phyloP scores from a whole-genome alignment of 1,140 invertebrate genomes.

The Phthorimaea operculella region DNA sequence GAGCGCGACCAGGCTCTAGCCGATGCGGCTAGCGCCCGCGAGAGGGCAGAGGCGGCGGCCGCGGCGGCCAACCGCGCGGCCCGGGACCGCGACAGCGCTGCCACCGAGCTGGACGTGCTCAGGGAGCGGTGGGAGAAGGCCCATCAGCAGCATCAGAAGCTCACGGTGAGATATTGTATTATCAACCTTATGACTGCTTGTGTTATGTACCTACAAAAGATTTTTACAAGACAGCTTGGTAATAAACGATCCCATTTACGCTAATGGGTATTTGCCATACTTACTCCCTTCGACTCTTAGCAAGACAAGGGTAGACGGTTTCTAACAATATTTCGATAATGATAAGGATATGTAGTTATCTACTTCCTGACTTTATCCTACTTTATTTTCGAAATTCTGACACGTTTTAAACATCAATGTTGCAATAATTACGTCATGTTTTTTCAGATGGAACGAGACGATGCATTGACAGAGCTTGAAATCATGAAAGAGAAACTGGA shows the following conservation, averaged over 20 bases:
- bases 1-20: slow-evolving; percentile 84
- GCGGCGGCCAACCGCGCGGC: slow-evolving; percentile 84
- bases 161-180: slow-evolving; percentile 71
- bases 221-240: no score
- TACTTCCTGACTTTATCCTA: no score
- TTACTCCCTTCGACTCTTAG: no score
- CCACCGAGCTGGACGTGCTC: slow-evolving; percentile 86
- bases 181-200: no score
- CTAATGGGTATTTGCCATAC: no score
- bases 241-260: no score
- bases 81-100: slow-evolving; percentile 83
- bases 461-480: slow-evolving; percentile 85
- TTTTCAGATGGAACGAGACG: slow-evolving; percentile 84
- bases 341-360: no score
- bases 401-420: no score
- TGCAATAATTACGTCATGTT: slow-evolving; percentile 23
- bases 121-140: slow-evolving; percentile 91
- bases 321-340: no score
- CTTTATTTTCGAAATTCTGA: no score
- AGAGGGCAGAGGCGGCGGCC: slow-evolving; percentile 81
- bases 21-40: slow-evolving; percentile 83
- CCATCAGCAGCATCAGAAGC: slow-evolving; percentile 84
- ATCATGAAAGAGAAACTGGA: slow-evolving; percentile 91
- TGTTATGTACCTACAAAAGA: no score
- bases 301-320: no score